A percentile compares a stretch with the other conserved stretches of the same genome.
phyloP scores from a whole-genome alignment of 37 sponge, comb jelly and placozoan species.

The Eunapius fragilis region DNA sequence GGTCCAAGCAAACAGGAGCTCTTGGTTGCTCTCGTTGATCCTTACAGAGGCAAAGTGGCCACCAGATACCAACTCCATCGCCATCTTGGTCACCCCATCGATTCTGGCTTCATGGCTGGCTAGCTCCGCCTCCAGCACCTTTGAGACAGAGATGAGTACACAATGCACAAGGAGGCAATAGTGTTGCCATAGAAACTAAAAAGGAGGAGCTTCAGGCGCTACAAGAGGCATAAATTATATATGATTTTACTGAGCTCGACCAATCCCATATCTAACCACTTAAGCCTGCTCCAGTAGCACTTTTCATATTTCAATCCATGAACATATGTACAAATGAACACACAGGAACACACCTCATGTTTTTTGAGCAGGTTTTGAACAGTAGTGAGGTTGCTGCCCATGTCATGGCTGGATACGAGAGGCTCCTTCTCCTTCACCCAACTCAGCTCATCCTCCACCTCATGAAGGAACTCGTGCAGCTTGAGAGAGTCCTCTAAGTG shows the following conservation, averaged over 20 bases:
- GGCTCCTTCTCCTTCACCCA: slow-evolving; percentile 87
- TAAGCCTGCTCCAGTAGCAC: too few relatives aligned
- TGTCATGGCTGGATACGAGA: slow-evolving; percentile 53
- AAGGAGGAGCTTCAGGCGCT: not conserved
- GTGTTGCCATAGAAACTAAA: not conserved
- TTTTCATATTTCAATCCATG: too few relatives aligned
- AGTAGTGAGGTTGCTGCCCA: slow-evolving; percentile 73
- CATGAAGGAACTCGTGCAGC: slow-evolving; percentile 83
- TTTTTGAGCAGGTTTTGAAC: slow-evolving; percentile 84
- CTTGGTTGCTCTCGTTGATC: slow-evolving; percentile 39
- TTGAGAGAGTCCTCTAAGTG: slow-evolving; percentile 78
- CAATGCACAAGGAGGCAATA: not conserved
- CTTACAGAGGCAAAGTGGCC: slow-evolving; percentile 70
- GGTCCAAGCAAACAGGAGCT: slow-evolving; percentile 65
- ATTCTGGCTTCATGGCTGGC: slow-evolving; percentile 71
- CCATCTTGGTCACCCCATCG: slow-evolving; percentile 40
- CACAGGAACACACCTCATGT: slow-evolving; percentile 62
- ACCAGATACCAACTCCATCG: slow-evolving; percentile 56
- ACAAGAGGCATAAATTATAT: not conserved
- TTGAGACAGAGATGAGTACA: not conserved
- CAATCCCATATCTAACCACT: not conserved
- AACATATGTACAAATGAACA: not conserved
- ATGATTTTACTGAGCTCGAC: not conserved
- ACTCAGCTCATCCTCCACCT: slow-evolving; percentile 79
- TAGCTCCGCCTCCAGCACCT: slow-evolving; percentile 82